Evolutionary conservation across 2,888 invertebrate species (phyloP), one percentile per base, ranked within the genome.

Genomic region (Epinotia nisella): DNA sequence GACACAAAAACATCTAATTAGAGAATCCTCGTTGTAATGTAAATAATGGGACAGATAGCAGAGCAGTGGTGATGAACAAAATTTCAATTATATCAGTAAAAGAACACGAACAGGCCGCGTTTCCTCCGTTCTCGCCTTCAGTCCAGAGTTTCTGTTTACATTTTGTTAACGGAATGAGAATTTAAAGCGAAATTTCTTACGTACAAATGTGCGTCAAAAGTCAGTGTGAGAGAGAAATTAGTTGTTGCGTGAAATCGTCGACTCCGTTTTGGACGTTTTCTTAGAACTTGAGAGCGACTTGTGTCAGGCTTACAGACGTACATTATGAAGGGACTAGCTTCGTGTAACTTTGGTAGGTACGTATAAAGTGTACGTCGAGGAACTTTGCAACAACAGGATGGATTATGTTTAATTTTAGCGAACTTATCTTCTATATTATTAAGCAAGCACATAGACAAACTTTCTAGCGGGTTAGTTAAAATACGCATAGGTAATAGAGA

Each of bases 101-200:
- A 81, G 76, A 82, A 80, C 79, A 78, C 77, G 80, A 83, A 83
- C 83, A 82, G 81, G 78, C 78, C 82, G 81, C 80, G 81, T 78
- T 86, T 83, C 83, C 83, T 78, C 76, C 79, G 77, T 77, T 76
- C 80, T 81, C 82, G 82, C 83, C 82, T 72, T 58, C 77, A 83
- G 76, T 81, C 79, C 79, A 80, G 85, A 88, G 82, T 88, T 86
- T 86, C 86, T 90, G 89, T 90, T 92, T 90, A 90, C 89, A 90
- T 90, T 92, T 89, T 89, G 89, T 90, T 90, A 89, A 86, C 85
- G 85, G 83, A 90, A 90, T 90, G 90, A 86, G 89, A 90, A 88
- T 91, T 91, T 91, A 87, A 90, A 87, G 86, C 83, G 84, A 86
- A 88, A 87, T 88, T 89, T 89, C 88, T 88, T 87, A 85, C 87